Evolutionary conservation across 1,140 invertebrate genomes (phyloP).

Genomic region (Meloidogyne hapla): DNA sequence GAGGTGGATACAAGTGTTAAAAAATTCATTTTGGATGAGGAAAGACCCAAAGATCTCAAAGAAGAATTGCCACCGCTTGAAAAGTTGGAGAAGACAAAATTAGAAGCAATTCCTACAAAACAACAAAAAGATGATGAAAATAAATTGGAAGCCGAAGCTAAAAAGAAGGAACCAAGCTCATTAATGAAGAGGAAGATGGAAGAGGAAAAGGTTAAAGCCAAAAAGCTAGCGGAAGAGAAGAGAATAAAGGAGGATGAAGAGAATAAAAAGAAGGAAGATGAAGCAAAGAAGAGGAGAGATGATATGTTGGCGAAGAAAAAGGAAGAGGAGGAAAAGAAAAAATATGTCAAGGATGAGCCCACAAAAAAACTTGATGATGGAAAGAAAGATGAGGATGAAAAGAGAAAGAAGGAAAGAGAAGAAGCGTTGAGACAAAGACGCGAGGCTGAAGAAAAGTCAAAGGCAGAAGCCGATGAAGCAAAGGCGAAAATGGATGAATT

Average conservation of each 20-base stretch:
- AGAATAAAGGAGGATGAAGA: conserved; percentile 2
- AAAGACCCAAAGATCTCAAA: background rate
- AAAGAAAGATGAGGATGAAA: conserved; percentile 8
- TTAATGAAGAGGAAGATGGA: conserved; percentile 16
- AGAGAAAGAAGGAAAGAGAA: conserved; percentile 11
- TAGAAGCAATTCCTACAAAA: background rate
- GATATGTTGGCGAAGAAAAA: background rate
- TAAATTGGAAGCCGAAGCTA: background rate
- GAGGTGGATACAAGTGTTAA: conserved; percentile 2
- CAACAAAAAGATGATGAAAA: background rate
- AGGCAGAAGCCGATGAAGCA: background rate
- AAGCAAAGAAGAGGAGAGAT: background rate
- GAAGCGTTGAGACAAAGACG: background rate
- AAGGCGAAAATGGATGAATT: background rate
- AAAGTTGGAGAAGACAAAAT: background rate
- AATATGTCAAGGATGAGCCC: background rate
- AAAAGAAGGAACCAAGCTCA: background rate
- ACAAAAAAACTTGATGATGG: background rate
- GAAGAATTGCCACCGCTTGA: background rate
- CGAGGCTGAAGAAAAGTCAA: conserved; percentile 2
- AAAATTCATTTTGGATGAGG: conserved; percentile 15
- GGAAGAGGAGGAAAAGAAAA: background rate
- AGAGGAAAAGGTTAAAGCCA: conserved; percentile 11
- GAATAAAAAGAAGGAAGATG: background rate
- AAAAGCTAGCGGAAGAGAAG: background rate